These are phyloP conservation scores for Pyrocephalus nanus DNA, from an alignment of 2,797 vertebrate species.

Conservation along the genomic window DNA sequence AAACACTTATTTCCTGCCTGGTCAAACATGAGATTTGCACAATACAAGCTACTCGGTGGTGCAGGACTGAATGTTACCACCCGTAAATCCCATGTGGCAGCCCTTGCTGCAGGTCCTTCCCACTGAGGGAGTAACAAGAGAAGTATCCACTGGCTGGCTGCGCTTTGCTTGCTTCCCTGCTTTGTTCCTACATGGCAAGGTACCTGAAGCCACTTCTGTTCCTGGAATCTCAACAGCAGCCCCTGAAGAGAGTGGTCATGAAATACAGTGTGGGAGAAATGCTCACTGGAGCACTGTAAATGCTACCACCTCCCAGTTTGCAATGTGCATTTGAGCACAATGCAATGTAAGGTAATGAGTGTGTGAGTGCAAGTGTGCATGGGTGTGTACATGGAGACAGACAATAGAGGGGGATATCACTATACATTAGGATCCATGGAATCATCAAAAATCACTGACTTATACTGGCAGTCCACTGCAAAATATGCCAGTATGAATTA, in stretches of 20 bases:
- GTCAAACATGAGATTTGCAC: neutral
- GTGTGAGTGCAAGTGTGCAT: neutral
- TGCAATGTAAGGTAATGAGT: neutral
- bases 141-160: neutral
- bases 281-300: neutral
- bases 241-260: neutral
- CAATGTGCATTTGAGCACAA: neutral
- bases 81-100: neutral
- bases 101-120: neutral
- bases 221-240: neutral
- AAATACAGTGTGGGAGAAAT: neutral
- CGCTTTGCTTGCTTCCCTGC: neutral
- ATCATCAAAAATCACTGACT: neutral
- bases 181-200: neutral
- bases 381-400: neutral
- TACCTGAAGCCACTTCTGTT: neutral
- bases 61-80: neutral
- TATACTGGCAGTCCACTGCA: neutral
- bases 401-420: neutral
- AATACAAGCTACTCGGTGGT: neutral
- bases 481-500: conserved; percentile 32
- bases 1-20: neutral
- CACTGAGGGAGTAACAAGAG: neutral
- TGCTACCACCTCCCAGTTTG: neutral
- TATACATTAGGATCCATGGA: neutral